Base-by-base conservation (phyloP, 2,113 vertebrate species). In the Rhadina sibilatrix region DNA sequence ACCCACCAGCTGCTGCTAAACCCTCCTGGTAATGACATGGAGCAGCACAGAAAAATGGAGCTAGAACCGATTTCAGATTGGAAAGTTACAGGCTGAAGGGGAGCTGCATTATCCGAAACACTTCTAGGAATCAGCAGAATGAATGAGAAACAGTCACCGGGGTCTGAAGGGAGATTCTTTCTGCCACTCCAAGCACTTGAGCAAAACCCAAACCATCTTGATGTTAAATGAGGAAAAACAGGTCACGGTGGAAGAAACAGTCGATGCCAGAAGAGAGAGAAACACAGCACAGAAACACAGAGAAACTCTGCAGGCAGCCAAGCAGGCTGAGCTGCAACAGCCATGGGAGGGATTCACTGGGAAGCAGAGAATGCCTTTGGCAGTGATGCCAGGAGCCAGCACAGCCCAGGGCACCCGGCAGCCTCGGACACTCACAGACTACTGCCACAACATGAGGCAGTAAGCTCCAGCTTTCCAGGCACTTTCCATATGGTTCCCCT, bases 361-460 rank as follows among this genome's bases (percentile, higher is more conserved):
- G 37, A 66, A 23, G 1, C 89, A 57, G n/a, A 42, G 65, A 17
- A 12, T 0, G 16, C 63, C 56, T 20, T 1, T 3, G 35, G 83
- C 65, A 65, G 31, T 0, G 3, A 7, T 40, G 75, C 46, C n/a
- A 40, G 81, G 25, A 85, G 42, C 13, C 0, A 0, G 76, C 76
- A 56, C 59, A 47, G 37, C 70, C 69, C 14, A 1, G 30, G 40
- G 50, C 52, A 47, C 4, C 5, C 3, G 0, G 79, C 3, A 8
- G n/a, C 63, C 66, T 15, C 0, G 1, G 65, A 33, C 2, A 0
- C 15, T n/a, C 47, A 4, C 38, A 5, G 21, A 20, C 19, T 11
- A 23, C 35, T 33, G 82, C 71, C 53, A 61, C 82, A 30, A 15
- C 13, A 6, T 0, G 0, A 80, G 47, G 89, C 82, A 38, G 2